phyloP scores from a whole-genome alignment of 2,888 invertebrate species.

The Conistra vaccinii region DNA sequence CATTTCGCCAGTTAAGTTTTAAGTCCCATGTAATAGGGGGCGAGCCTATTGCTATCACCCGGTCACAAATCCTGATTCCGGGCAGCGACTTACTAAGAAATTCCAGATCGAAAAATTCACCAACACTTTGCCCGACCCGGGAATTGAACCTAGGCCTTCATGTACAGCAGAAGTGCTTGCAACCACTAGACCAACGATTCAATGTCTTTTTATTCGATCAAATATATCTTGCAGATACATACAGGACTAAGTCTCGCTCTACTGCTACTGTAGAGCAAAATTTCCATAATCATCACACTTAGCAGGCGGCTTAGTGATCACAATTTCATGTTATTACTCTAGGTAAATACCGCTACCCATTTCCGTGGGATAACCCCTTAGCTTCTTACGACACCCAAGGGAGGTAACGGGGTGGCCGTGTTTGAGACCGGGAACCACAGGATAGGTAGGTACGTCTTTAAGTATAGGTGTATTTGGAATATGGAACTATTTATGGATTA shows the following conservation, averaged over 20 bases:
- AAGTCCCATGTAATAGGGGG: too few species aligned
- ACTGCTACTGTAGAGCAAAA: neutral
- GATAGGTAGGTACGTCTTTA: slow-evolving; percentile 3
- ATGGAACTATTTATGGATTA: slow-evolving; percentile 31
- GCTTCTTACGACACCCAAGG: slow-evolving; percentile 57
- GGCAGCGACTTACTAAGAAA: too few species aligned
- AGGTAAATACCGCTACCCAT: slow-evolving; percentile 58
- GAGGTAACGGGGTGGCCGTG: slow-evolving; percentile 42
- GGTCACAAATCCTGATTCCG: too few species aligned
- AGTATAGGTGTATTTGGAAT: slow-evolving; percentile 17
- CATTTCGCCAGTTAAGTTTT: too few species aligned
- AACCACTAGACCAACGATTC: too few species aligned
- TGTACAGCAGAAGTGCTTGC: too few species aligned
- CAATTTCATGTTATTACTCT: slow-evolving; percentile 57
- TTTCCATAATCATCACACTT: slow-evolving; percentile 55
- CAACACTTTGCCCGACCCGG: too few species aligned
- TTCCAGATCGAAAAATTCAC: too few species aligned
- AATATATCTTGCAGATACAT: slow-evolving; percentile 22
- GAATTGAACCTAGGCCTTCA: too few species aligned
- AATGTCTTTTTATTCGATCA: neutral
- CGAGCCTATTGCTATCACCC: too few species aligned
- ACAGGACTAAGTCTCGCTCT: neutral
- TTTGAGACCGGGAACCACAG: slow-evolving; percentile 44
- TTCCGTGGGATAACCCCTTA: slow-evolving; percentile 58
- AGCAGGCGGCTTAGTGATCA: slow-evolving; percentile 52